Conservation (phyloP, 2,797 vertebrate species). For the Pseudochirops cupreus region DNA sequence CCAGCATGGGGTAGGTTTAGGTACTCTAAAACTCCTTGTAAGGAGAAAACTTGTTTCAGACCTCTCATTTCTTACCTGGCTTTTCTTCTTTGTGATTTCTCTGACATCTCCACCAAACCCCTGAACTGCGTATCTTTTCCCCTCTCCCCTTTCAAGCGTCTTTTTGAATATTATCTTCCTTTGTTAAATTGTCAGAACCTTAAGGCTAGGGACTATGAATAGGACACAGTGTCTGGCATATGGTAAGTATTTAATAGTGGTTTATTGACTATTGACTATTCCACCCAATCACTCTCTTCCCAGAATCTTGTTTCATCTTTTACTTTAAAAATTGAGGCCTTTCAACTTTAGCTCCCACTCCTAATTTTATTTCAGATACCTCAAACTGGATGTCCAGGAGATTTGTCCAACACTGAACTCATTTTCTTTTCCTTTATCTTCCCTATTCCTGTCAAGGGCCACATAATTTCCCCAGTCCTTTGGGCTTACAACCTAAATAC, state of each 20-base stretch:
- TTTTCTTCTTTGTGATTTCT: background rate
- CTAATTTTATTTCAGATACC: background rate
- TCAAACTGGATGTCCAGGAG: background rate
- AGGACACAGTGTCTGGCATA: background rate
- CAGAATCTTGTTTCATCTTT: background rate
- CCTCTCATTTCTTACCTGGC: background rate
- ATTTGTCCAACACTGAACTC: background rate
- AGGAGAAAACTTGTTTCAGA: background rate
- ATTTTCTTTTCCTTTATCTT: background rate
- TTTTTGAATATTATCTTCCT: background rate
- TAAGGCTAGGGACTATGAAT: background rate
- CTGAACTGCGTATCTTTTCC: background rate
- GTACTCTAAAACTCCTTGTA: background rate
- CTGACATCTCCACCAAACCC: background rate
- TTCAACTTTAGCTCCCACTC: background rate
- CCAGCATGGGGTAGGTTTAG: background rate
- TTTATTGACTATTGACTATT: background rate
- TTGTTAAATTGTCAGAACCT: background rate
- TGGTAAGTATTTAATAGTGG: background rate
- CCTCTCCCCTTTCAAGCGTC: background rate
- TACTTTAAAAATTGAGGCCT: background rate
- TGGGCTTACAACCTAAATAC: background rate
- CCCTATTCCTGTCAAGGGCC: background rate
- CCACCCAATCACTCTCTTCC: background rate
- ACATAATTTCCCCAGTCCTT: background rate